Evolutionary conservation across 2,113 vertebrate genomes (phyloP).

Genomic region (Paedocypris sp.): DNA sequence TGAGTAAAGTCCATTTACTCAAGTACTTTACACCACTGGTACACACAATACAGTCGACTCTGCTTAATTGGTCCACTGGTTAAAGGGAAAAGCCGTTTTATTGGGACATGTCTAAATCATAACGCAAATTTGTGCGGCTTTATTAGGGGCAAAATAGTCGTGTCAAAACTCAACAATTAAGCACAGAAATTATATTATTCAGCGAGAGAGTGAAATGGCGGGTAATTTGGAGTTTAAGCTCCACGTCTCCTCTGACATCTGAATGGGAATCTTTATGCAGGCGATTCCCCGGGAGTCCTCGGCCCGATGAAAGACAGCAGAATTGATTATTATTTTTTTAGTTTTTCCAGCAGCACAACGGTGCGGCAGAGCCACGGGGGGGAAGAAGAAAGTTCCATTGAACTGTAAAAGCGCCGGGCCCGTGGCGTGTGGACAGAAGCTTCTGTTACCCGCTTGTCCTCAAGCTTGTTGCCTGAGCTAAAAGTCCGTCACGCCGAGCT

Average conservation of each 20-base stretch:
- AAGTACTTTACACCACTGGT: too few species aligned
- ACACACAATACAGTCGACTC: too few species aligned
- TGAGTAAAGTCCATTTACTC: too few species aligned
- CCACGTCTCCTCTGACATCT: not conserved
- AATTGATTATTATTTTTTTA: conserved; percentile 42
- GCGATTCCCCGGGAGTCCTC: conserved; percentile 3
- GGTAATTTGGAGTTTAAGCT: not conserved
- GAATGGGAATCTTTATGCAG: conserved; percentile 13
- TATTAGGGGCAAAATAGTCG: too few species aligned
- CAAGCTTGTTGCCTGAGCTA: conserved; percentile 11
- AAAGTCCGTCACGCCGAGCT: conserved; percentile 37
- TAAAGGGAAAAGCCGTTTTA: too few species aligned
- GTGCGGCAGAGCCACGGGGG: conserved; percentile 49
- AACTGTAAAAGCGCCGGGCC: conserved; percentile 51
- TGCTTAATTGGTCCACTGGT: too few species aligned
- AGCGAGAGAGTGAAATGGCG: not conserved
- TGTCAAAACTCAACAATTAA: too few species aligned
- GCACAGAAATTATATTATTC: too few species aligned
- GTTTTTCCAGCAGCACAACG: conserved; percentile 52
- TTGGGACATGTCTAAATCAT: too few species aligned
- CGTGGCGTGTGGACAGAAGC: conserved; percentile 23
- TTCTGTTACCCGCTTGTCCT: not conserved
- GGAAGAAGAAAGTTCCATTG: conserved; percentile 54
- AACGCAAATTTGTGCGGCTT: too few species aligned
- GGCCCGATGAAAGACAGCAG: conserved; percentile 49